Evolutionary conservation across 2,797 vertebrate genomes (phyloP).

Genomic region (Steatocranus sp.): DNA sequence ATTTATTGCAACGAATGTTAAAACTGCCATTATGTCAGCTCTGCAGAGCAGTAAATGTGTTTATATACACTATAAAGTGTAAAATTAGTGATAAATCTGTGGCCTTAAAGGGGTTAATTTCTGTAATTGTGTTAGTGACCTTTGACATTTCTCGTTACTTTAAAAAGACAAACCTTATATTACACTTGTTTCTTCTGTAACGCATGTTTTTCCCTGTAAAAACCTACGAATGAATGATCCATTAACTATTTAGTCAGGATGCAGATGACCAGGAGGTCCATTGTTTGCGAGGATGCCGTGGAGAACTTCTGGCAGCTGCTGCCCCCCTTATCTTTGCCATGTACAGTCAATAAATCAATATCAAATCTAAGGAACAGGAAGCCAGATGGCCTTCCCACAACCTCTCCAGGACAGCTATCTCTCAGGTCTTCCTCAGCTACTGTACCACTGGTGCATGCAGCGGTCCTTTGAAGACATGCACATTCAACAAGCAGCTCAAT

Average conservation of each 20-base stretch:
- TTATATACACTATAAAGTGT: neutral
- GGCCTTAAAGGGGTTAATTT: neutral
- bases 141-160: neutral
- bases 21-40: conserved; percentile 5
- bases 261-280: conserved; percentile 50
- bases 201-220: neutral
- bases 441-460: conserved; percentile 68
- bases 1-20: conserved; percentile 18
- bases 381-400: conserved; percentile 77
- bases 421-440: conserved; percentile 73
- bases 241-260: conserved; percentile 38
- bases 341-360: conserved; percentile 85
- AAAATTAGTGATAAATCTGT: neutral
- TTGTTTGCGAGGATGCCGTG: conserved; percentile 60
- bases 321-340: conserved; percentile 72
- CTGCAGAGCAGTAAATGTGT: neutral
- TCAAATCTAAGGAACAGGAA: conserved; percentile 79
- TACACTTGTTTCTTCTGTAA: neutral
- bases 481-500: conserved; percentile 77
- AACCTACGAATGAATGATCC: neutral
- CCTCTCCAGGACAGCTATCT: conserved; percentile 52
- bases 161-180: neutral
- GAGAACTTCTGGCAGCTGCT: conserved; percentile 72
- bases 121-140: neutral
- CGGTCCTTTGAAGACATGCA: conserved; percentile 80